phyloP scores from a whole-genome alignment of 2,888 invertebrate species.

The Anoncus sp. region DNA sequence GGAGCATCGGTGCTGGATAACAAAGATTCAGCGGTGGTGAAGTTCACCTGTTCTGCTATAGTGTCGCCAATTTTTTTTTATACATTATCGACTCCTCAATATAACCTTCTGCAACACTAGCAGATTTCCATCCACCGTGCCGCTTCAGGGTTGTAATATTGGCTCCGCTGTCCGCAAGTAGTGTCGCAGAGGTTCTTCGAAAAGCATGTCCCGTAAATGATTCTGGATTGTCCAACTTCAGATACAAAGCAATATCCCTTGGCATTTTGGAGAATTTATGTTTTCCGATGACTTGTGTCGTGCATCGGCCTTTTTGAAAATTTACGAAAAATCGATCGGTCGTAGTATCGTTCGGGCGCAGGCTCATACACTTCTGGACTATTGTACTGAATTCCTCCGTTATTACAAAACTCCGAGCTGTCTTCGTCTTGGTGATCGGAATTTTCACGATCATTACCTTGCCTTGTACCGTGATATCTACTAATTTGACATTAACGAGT shows the following conservation, averaged over 20 bases:
- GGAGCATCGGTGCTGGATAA: too few species aligned
- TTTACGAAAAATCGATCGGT: conserved; percentile 61
- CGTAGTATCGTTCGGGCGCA: conserved; percentile 45
- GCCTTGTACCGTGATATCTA: conserved; percentile 19
- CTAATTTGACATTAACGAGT: conserved; percentile 9
- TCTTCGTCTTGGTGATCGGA: conserved; percentile 31
- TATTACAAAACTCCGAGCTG: conserved; percentile 57
- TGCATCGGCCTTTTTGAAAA: conserved; percentile 62
- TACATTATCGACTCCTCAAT: conserved; percentile 57
- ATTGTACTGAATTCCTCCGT: conserved; percentile 53
- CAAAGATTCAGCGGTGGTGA: conserved; percentile 2
- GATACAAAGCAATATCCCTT: conserved; percentile 61
- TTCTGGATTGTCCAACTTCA: conserved; percentile 66
- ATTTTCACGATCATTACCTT: conserved; percentile 18
- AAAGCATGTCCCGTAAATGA: conserved; percentile 76
- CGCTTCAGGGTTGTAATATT: conserved; percentile 63
- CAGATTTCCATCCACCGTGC: conserved; percentile 60
- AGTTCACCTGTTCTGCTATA: not conserved
- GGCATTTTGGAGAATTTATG: conserved; percentile 63
- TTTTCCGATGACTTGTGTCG: conserved; percentile 55
- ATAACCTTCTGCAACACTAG: conserved; percentile 65
- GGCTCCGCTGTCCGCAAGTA: conserved; percentile 66
- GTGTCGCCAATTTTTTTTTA: conserved; percentile 27
- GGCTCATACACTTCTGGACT: conserved; percentile 49
- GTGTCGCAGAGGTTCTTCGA: conserved; percentile 61